Evolutionary conservation across 2,888 invertebrate species (phyloP).

Genomic region (Dryobota labecula): DNA sequence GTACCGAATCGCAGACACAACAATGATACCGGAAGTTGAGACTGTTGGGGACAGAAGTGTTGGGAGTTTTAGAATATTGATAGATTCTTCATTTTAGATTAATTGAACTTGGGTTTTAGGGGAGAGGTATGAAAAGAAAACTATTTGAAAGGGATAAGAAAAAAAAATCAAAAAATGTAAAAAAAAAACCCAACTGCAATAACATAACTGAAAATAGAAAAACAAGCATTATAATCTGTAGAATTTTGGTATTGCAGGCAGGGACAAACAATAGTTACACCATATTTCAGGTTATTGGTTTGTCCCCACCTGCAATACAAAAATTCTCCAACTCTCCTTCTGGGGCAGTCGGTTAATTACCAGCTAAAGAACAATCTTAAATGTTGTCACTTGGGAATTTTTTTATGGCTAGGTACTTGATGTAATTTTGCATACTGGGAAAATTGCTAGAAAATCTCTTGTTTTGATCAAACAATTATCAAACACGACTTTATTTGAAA

Average conservation of each 20-base stretch:
- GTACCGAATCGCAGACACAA: constrained; percentile 64
- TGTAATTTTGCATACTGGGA: neutral
- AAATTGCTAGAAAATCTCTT: neutral
- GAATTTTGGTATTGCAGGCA: too few species aligned
- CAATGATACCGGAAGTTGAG: constrained; percentile 55
- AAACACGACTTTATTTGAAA: neutral
- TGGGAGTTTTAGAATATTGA: neutral
- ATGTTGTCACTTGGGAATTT: neutral
- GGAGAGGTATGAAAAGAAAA: neutral
- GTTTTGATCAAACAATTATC: too few species aligned
- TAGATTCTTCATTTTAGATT: neutral
- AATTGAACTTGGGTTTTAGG: neutral
- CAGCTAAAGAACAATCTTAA: neutral
- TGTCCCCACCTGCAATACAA: too few species aligned
- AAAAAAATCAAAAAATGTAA: too few species aligned
- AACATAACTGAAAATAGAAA: too few species aligned
- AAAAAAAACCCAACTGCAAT: too few species aligned
- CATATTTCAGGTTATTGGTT: too few species aligned
- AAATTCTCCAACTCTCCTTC: too few species aligned
- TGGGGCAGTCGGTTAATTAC: too few species aligned
- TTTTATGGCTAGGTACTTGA: neutral
- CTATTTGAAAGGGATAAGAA: neutral
- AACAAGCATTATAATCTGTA: too few species aligned
- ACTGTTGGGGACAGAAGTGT: constrained; percentile 47
- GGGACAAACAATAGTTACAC: too few species aligned